Evolutionary conservation across 2,888 invertebrate species (phyloP).

Genomic region (Drosophila infuscata): DNA sequence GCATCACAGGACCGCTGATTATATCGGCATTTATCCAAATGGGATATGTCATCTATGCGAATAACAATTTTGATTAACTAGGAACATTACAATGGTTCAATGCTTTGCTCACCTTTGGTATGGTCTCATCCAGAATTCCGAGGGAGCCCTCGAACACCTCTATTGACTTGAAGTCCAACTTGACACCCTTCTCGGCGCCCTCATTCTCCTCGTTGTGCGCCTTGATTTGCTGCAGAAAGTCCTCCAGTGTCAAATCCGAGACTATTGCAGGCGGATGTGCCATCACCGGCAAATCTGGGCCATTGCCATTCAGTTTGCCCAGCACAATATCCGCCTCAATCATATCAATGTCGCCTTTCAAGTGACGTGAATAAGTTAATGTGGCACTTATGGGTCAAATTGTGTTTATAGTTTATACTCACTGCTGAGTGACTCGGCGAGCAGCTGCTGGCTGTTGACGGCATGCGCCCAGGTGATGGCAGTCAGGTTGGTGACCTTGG

Average conservation of each 20-base stretch:
- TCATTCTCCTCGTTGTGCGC: conserved; percentile 85
- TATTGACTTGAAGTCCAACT: conserved; percentile 94
- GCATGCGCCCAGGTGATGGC: conserved; percentile 94
- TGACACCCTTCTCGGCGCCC: conserved; percentile 90
- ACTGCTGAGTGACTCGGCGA: conserved; percentile 88
- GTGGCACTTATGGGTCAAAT: neutral
- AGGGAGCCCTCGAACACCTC: conserved; percentile 89
- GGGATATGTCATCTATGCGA: conserved; percentile 88
- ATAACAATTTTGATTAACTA: neutral
- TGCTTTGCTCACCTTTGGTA: conserved; percentile 82
- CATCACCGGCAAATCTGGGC: conserved; percentile 90
- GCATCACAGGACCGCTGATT: conserved; percentile 89
- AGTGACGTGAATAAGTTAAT: neutral
- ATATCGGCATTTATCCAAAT: conserved; percentile 96
- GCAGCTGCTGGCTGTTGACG: conserved; percentile 89
- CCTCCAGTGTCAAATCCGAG: conserved; percentile 91
- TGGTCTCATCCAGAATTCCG: conserved; percentile 83
- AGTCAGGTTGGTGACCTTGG: conserved; percentile 87
- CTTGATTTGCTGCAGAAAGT: conserved; percentile 89
- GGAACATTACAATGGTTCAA: too few relatives aligned
- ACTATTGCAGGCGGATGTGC: conserved; percentile 91
- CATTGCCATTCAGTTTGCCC: conserved; percentile 86
- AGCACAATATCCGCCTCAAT: conserved; percentile 94
- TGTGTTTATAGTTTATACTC: conserved; percentile 55
- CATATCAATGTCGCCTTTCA: conserved; percentile 89